Base-by-base conservation (phyloP, 2,888 invertebrate genomes). In the Phaonia tiefii region DNA sequence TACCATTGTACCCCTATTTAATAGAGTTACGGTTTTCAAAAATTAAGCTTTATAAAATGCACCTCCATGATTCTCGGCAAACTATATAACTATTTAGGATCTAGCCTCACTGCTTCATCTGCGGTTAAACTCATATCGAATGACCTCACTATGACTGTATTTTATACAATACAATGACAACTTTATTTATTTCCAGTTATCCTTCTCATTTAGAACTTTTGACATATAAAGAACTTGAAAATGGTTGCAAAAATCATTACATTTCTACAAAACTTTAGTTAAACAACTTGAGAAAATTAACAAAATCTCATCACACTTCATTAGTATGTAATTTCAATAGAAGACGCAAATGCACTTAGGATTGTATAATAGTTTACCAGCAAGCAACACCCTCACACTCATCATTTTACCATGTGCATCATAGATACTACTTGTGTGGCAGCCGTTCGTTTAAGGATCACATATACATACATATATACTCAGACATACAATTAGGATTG, bases 231-330 rank as follows among this genome's bases (percentile, higher is more conserved):
- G 11, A 60, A n/a, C 60, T 60, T 31, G 60, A 60, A 49, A 17
- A 46, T 1, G 10, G 49, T 49, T 49, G 11, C 7, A 56, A 31
- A n/a, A n/a, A n/a, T n/a, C 15, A 31, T 15, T 60, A 26, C 15
- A 60, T 60, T 63, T 13, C 20, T 37, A 54, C 15, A 69, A 65
- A 46, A 69, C 39, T 56, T 39, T 42, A 69, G 70, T 69, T 20
- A 44, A 84, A 84, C 82, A 83, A 87, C 87, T 87, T 86, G 83
- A 76, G 84, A 83, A 87, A 86, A 87, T 87, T 86, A 87, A 87
- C 87, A 86, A 87, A 87, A 87, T 87, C 86, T 86, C 86, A 87
- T 87, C 86, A 85, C 87, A 87, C 87, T 87, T 87, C 87, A 87
- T 87, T 87, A 87, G 86, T 79, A 73, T 79, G 77, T 82, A 85